These are phyloP conservation scores for Monochamus alternatus DNA, from an alignment of 2,888 invertebrate species.

Conservation along the genomic window DNA sequence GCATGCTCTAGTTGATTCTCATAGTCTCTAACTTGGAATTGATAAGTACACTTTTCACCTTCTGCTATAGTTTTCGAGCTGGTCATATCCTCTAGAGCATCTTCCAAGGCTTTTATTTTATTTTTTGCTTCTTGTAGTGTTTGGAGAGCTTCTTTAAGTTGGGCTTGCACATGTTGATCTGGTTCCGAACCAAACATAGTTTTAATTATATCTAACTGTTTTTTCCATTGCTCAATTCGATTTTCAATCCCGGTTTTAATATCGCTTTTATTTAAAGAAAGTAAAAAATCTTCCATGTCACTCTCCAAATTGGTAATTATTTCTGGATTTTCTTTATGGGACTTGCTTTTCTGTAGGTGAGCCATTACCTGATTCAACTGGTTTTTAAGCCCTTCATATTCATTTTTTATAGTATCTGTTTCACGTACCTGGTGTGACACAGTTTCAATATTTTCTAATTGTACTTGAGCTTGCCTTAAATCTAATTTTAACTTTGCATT, in stretches of 20 bases:
- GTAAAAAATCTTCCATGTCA: constrained; percentile 50
- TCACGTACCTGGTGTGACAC: constrained; percentile 10
- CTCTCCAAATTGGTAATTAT: constrained; percentile 39
- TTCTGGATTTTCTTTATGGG: constrained; percentile 32
- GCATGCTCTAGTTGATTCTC: constrained; percentile 41
- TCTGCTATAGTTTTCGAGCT: constrained; percentile 56
- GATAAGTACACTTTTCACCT: constrained; percentile 57
- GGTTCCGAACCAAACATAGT: constrained; percentile 39
- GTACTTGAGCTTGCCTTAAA: constrained; percentile 26
- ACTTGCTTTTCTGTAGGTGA: constrained; percentile 49
- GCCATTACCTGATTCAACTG: constrained; percentile 52
- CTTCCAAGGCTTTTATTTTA: constrained; percentile 52
- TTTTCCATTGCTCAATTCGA: constrained; percentile 49
- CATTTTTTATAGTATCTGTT: constrained; percentile 42
- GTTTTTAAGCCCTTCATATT: constrained; percentile 50
- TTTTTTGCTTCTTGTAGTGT: constrained; percentile 50
- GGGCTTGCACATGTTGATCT: constrained; percentile 44
- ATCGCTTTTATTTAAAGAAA: constrained; percentile 37
- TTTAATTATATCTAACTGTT: constrained; percentile 41
- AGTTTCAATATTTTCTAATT: neutral
- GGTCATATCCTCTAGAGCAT: constrained; percentile 53
- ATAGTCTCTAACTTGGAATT: constrained; percentile 50
- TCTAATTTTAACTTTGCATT: constrained; percentile 43
- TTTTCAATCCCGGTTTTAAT: constrained; percentile 50
- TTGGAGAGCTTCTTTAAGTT: constrained; percentile 46